Conservation (phyloP, 1,140 invertebrate genomes). For the Solenopsis invicta region DNA sequence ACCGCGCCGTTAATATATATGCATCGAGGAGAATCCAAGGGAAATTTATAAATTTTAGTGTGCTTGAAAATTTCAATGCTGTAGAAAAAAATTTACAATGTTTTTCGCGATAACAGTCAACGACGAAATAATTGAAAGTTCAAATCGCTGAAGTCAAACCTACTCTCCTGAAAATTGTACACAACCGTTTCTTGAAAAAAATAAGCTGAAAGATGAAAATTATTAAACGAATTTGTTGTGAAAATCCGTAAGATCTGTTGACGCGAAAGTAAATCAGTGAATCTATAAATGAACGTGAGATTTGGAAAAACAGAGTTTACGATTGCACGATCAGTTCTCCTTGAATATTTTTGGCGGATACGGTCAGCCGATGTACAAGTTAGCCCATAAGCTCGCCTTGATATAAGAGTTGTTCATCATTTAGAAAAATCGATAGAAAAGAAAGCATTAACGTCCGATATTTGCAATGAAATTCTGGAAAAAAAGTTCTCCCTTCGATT, state of each 20-base stretch:
- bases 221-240: not conserved
- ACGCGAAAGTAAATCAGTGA: not conserved
- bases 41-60: not conserved
- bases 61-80: not conserved
- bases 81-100: not conserved
- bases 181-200: not conserved
- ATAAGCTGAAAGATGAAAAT: not conserved
- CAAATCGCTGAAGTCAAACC: not conserved
- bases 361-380: conserved; percentile 48
- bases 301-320: not conserved
- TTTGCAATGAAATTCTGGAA: conserved; percentile 29
- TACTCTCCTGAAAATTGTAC: too few species aligned
- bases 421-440: not conserved
- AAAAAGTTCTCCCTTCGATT: not conserved
- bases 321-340: not conserved
- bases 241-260: conserved; percentile 15
- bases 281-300: not conserved
- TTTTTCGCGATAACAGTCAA: not conserved
- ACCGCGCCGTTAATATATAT: conserved; percentile 38
- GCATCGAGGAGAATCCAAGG: not conserved
- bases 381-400: conserved; percentile 68
- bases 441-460: conserved; percentile 41
- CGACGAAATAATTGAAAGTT: not conserved
- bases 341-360: conserved; percentile 19
- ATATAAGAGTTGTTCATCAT: conserved; percentile 70